These are phyloP conservation scores for Dipodomys ordii DNA, from an alignment of 2,113 vertebrate genomes.

Conservation along the genomic window DNA sequence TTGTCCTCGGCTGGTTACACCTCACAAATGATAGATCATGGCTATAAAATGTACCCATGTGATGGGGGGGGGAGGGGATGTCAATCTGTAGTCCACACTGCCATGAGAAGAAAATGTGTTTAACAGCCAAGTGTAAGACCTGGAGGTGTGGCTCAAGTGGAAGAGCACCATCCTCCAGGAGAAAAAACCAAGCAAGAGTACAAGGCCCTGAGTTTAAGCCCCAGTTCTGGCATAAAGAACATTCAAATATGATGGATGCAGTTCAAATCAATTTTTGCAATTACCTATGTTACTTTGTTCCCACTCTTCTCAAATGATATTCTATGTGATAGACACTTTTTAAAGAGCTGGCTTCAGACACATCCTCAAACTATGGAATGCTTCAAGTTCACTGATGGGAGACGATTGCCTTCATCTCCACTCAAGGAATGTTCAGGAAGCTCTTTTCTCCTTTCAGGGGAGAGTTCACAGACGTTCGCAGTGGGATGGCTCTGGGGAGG, in stretches of 20 bases:
- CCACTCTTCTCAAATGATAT: conserved; percentile 11
- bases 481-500: background rate
- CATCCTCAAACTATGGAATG: background rate
- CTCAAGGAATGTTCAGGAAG: background rate
- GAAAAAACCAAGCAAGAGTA: too few relatives aligned
- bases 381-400: background rate
- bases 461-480: background rate
- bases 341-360: background rate
- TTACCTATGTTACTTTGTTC: conserved; percentile 22
- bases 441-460: background rate
- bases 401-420: background rate
- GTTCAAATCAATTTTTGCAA: conserved; percentile 35
- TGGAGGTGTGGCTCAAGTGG: too few relatives aligned
- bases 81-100: background rate
- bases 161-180: too few relatives aligned
- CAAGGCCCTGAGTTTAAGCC: too few relatives aligned
- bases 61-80: too few relatives aligned
- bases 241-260: background rate
- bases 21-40: background rate
- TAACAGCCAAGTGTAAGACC: background rate
- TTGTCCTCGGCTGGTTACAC: background rate
- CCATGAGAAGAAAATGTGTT: conserved; percentile 28
- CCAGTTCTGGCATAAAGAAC: background rate
- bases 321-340: background rate
- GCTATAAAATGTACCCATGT: background rate